These are phyloP conservation scores for Gymnobelideus leadbeateri DNA, from an alignment of 2,113 vertebrate genomes.

Conservation along the genomic window DNA sequence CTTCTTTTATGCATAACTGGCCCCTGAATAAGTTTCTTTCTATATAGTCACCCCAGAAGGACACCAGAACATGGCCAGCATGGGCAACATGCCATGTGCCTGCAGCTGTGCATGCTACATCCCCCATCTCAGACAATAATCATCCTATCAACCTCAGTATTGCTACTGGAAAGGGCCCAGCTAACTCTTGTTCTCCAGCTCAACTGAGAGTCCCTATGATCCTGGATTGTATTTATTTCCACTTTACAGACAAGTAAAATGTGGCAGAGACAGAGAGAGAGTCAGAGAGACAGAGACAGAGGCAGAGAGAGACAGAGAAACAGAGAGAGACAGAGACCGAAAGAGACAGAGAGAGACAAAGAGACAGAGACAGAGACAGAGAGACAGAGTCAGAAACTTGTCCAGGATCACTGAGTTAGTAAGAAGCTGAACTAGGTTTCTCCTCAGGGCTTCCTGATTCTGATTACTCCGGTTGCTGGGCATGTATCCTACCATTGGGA, in stretches of 20 bases:
- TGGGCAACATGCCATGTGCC: background rate
- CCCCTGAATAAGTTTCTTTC: background rate
- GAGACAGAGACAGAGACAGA: background rate
- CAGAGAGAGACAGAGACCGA: too few species aligned
- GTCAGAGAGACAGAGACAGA: too few species aligned
- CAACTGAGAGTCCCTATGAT: background rate
- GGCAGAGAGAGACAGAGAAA: too few species aligned
- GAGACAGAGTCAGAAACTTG: background rate
- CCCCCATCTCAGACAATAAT: background rate
- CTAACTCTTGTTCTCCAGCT: too few species aligned
- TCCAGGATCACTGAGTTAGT: background rate
- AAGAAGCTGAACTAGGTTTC: background rate
- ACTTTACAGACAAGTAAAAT: background rate
- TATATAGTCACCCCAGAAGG: background rate
- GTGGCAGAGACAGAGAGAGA: too few species aligned
- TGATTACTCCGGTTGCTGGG: background rate
- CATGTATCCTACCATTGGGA: background rate
- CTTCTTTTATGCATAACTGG: background rate
- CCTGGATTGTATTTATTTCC: background rate
- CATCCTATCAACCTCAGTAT: background rate
- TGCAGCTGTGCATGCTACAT: background rate
- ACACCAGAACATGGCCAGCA: background rate
- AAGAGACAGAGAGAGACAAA: background rate
- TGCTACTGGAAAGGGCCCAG: background rate
- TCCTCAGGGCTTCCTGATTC: background rate